Percentiles rank a stretch among this genome's conserved stretches.
Evolutionary conservation across 2,113 vertebrate species (phyloP).

Genomic region (Oryzias curvinotus): DNA sequence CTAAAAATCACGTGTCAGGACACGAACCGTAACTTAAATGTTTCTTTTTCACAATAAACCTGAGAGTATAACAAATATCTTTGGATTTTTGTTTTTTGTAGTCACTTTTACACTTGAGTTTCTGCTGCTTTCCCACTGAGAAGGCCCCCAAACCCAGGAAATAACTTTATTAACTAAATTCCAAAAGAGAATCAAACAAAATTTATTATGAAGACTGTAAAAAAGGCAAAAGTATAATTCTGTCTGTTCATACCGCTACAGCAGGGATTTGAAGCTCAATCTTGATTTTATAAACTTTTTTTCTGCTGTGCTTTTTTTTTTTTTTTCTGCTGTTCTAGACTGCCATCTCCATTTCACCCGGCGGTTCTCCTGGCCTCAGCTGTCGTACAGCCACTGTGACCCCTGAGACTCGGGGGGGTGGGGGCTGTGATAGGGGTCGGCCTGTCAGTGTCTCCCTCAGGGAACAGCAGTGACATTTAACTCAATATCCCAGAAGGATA

Average conservation of each 20-base stretch:
- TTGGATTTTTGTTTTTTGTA: no score
- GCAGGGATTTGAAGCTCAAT: not conserved
- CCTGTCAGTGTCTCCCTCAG: slow-evolving; percentile 76
- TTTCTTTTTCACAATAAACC: no score
- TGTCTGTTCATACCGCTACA: not conserved
- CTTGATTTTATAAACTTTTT: not conserved
- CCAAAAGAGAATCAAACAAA: no score
- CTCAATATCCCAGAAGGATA: slow-evolving; percentile 78
- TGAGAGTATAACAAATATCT: no score
- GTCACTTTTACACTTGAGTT: not conserved
- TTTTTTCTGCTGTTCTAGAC: slow-evolving; percentile 29
- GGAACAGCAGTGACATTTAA: slow-evolving; percentile 77
- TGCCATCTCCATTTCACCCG: slow-evolving; percentile 41
- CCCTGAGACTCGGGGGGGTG: slow-evolving; percentile 59
- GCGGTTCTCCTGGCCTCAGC: slow-evolving; percentile 55
- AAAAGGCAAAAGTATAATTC: no score
- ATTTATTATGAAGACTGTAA: no score
- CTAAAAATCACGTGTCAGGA: no score
- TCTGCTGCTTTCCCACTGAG: slow-evolving; percentile 18
- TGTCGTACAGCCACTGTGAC: slow-evolving; percentile 65
- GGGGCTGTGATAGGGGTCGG: slow-evolving; percentile 58
- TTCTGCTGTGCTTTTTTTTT: slow-evolving; percentile 15
- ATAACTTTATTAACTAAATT: no score
- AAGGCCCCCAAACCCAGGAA: slow-evolving; percentile 44
- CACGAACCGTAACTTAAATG: no score